Base-by-base conservation (phyloP, 2,113 vertebrate species). In the Toxostoma redivivum region DNA sequence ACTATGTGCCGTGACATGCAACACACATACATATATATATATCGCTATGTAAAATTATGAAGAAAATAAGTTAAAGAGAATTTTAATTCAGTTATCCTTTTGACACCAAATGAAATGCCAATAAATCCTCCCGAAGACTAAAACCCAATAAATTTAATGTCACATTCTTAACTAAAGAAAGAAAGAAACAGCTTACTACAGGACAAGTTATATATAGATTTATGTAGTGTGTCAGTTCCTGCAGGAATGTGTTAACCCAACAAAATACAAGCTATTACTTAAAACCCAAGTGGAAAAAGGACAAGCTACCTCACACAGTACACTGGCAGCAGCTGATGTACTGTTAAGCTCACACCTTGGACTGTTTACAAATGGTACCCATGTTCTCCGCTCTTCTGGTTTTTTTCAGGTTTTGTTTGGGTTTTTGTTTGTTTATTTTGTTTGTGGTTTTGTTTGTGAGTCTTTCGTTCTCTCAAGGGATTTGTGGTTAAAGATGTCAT, bases 21-120 rank as follows among this genome's bases (percentile, higher is more conserved):
- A 33, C 13, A 60, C 17, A 58, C 6, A 18, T 5, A 25, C 0
- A 0, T 22, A 7, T 28, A 0, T 22, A 7, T 28, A 21, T 25
- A 44, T 35, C 38, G 38, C 28, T 37, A 24, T 6, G 20, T 5
- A 71, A 60, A 76, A 44, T 6, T 8, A 19, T 72, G 30, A 73
- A 50, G 38, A 38, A 38, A 38, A 38, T 38, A 70, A n/a, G 27
- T 86, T 38, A 33, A 78, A 61, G 8, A 6, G 28, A 47, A 31
- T 20, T 69, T 66, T 40, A 28, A 48, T 45, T 83, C 28, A 42
- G 8, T 85, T 44, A 66, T 38, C 47, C 16, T 84, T 87, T 19
- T 47, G 50, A 78, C 14, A 78, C 7, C 3, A 20, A 86, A 51
- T 17, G 7, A 87, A 76, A 79, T 56, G 16, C 33, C 40, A 87